A percentile compares a stretch with the other conserved stretches of the same genome.
Conservation (phyloP, 1,140 invertebrate species). For the Euura saliciscinereae region DNA sequence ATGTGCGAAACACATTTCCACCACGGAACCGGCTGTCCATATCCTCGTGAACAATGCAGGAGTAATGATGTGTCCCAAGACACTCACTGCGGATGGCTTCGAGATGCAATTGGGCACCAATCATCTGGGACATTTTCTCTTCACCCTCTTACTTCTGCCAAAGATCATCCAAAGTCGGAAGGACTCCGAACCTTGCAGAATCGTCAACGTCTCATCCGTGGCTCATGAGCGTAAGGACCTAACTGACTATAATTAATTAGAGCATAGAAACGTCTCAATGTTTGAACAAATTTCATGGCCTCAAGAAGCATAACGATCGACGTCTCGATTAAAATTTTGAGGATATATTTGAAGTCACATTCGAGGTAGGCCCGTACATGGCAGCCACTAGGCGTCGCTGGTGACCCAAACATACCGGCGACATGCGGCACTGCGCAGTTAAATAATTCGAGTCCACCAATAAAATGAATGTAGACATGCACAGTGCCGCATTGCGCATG, state of each 20-base stretch:
- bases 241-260: neutral
- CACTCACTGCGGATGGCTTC: slow-evolving; percentile 76
- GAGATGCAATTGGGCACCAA: slow-evolving; percentile 82
- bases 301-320: too few species aligned
- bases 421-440: too few species aligned
- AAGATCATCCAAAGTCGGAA: slow-evolving; percentile 48
- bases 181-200: slow-evolving; percentile 63
- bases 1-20: slow-evolving; percentile 69
- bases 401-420: too few species aligned
- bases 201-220: slow-evolving; percentile 73
- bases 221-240: slow-evolving; percentile 62
- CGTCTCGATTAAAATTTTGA: too few species aligned
- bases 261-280: too few species aligned
- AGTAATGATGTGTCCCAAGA: slow-evolving; percentile 73
- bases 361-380: too few species aligned
- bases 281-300: too few species aligned
- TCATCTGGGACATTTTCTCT: slow-evolving; percentile 83
- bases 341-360: too few species aligned
- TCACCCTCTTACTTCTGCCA: slow-evolving; percentile 79
- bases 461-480: too few species aligned
- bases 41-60: slow-evolving; percentile 85
- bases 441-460: too few species aligned
- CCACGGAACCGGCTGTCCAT: slow-evolving; percentile 68
- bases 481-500: too few species aligned
- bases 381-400: too few species aligned